Evolutionary conservation across 2,113 vertebrate species (phyloP).

Genomic region (Kryptolebias marmoratus): DNA sequence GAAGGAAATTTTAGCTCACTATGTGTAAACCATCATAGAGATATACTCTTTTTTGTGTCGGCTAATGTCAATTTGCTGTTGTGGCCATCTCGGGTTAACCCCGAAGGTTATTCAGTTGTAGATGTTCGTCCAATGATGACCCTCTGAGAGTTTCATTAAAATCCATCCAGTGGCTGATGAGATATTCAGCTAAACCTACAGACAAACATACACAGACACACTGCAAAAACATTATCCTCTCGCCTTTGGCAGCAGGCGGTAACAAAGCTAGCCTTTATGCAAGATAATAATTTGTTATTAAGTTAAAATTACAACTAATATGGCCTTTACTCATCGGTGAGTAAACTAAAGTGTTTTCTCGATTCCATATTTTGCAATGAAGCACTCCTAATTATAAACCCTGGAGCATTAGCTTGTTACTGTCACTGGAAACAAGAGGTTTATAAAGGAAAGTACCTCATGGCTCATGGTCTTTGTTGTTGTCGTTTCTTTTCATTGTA

Average conservation of each 20-base stretch:
- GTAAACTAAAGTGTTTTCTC: slow-evolving; percentile 8
- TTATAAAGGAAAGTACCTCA: slow-evolving; percentile 37
- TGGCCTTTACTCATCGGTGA: neutral
- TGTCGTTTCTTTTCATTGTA: slow-evolving; percentile 52
- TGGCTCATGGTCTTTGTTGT: slow-evolving; percentile 46
- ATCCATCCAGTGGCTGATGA: too few species aligned
- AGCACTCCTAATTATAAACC: slow-evolving; percentile 49
- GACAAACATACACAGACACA: too few species aligned
- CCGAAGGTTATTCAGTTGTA: too few species aligned
- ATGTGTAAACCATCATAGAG: too few species aligned
- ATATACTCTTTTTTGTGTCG: too few species aligned
- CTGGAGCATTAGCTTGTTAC: slow-evolving; percentile 59
- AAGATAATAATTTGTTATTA: neutral
- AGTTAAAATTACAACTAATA: neutral
- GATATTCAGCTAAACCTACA: too few species aligned
- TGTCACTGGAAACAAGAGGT: slow-evolving; percentile 46
- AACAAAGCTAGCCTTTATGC: neutral
- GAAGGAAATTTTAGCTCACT: too few species aligned
- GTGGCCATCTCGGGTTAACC: too few species aligned
- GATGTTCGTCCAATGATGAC: too few species aligned
- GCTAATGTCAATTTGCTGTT: too few species aligned
- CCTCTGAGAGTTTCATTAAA: too few species aligned
- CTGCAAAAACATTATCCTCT: too few species aligned
- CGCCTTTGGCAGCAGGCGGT: neutral
- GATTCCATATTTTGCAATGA: slow-evolving; percentile 11